Evolutionary conservation across 2,888 invertebrate genomes (phyloP), one percentile per base, ranked within the genome.

Genomic region (Creontiades dilutus): DNA sequence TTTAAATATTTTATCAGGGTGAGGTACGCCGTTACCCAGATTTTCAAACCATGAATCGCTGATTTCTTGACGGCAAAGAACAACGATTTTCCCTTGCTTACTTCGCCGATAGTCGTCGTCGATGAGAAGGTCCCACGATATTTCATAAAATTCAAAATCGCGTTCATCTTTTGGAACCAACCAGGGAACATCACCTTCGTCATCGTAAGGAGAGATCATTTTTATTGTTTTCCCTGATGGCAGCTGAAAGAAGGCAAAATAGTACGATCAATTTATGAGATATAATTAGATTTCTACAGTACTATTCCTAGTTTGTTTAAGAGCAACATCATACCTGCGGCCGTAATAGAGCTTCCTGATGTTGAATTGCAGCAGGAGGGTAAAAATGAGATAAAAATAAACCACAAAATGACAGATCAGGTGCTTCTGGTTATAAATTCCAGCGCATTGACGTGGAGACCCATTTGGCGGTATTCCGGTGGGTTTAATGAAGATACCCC

Each of bases 151-250:
- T 12, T 88, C 88, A 4, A 88, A 23, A 55, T 88, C 88, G 4
- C 88, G 88, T 16, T 80, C 78, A n/a, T 78, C 37, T 55, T 80
- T 88, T 23, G 88, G 88, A 23, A 88, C 55, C n/a, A 88, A n/a
- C 88, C 88, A 88, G 11, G 78, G 78, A 28, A 78, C 88, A 16
- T 88, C 88, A 7, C 88, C 88, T 52, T 78, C 88, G 78, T 88
- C 88, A 2, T 88, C 55, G 55, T 27, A 88, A 4, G 88, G 88
- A 19, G 88, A 48, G 28, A 88, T 28, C 88, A 88, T 88, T n/a
- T 27, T 19, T 5, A 88, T 48, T n/a, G 76, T 78, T 55, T 88
- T 37, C 14, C 88, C 88, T 5, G 23, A 48, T 11, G 88, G 88
- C 14, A 78, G 46, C 88, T 88, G 78, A 14, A 37, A 37, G 7